A percentile compares a stretch with the other conserved stretches of the same genome.
Conservation (phyloP, 2,797 vertebrate genomes). For the Eleutherodactylus coqui region DNA sequence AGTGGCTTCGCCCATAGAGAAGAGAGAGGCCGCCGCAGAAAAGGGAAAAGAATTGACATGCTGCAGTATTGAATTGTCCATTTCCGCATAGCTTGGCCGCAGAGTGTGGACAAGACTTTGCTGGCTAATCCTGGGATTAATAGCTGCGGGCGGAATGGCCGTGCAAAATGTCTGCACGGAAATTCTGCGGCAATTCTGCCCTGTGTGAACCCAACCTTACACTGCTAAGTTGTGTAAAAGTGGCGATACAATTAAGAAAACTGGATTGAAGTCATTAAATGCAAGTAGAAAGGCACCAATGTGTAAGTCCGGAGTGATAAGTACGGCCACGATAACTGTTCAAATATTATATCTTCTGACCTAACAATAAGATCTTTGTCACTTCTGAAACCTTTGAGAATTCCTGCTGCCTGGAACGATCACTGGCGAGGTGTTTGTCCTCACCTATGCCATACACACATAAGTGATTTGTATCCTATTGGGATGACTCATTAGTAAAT, state of each 20-base stretch:
- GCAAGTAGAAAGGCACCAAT: neutral
- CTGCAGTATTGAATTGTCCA: too few relatives aligned
- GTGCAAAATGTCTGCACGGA: too few relatives aligned
- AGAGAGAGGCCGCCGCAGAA: too few relatives aligned
- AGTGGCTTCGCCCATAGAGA: too few relatives aligned
- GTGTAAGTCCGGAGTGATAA: conserved; percentile 4
- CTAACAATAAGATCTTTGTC: conserved; percentile 33
- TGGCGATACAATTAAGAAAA: neutral
- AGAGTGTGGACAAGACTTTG: too few relatives aligned
- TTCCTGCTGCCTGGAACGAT: neutral
- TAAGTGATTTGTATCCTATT: conserved; percentile 39
- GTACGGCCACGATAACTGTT: conserved; percentile 43
- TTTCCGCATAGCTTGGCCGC: too few relatives aligned
- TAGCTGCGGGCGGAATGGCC: too few relatives aligned
- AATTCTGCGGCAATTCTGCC: too few relatives aligned
- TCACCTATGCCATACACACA: conserved; percentile 21
- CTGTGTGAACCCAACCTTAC: too few relatives aligned
- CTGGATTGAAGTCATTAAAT: neutral
- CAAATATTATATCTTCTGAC: conserved; percentile 51
- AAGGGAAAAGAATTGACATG: too few relatives aligned
- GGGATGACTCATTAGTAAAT: conserved; percentile 43
- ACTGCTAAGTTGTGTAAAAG: too few relatives aligned
- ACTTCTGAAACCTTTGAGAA: conserved; percentile 8
- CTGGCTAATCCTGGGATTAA: too few relatives aligned
- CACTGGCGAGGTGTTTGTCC: conserved; percentile 9